These are phyloP conservation scores for Oophaga sylvatica DNA, from an alignment of 2,797 vertebrate species.

Conservation along the genomic window DNA sequence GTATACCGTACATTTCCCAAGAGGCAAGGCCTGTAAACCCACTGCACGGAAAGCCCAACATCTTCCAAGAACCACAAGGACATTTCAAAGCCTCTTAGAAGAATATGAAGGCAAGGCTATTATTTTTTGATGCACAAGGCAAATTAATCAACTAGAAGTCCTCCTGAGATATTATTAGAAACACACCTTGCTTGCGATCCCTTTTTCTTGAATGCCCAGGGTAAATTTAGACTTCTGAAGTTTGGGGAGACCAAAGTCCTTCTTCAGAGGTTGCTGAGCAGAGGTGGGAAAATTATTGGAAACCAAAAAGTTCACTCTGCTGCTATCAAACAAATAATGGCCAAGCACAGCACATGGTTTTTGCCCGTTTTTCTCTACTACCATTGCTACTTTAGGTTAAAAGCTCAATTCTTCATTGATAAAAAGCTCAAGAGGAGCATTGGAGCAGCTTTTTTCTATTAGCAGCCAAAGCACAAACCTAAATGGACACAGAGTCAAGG, in stretches of 20 bases:
- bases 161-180: not conserved
- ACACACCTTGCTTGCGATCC: constrained; percentile 50
- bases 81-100: not conserved
- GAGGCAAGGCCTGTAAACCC: no score
- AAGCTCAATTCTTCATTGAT: constrained; percentile 16
- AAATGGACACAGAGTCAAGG: not conserved
- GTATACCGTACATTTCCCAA: no score
- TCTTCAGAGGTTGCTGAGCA: constrained; percentile 46
- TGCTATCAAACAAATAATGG: not conserved
- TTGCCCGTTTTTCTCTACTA: no score
- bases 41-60: no score
- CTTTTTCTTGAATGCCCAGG: constrained; percentile 38
- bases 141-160: not conserved
- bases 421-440: constrained; percentile 7
- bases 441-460: not conserved
- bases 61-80: no score
- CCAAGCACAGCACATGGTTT: not conserved
- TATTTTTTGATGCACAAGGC: not conserved
- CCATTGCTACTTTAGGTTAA: not conserved
- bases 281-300: constrained; percentile 17
- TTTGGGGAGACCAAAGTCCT: constrained; percentile 12
- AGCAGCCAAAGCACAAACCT: not conserved
- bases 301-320: not conserved
- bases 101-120: not conserved
- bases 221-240: constrained; percentile 26